A percentile compares a stretch with the other conserved stretches of the same genome.
phyloP scores from a whole-genome alignment of 2,888 invertebrate species.

The Seladonia tumulorum region DNA sequence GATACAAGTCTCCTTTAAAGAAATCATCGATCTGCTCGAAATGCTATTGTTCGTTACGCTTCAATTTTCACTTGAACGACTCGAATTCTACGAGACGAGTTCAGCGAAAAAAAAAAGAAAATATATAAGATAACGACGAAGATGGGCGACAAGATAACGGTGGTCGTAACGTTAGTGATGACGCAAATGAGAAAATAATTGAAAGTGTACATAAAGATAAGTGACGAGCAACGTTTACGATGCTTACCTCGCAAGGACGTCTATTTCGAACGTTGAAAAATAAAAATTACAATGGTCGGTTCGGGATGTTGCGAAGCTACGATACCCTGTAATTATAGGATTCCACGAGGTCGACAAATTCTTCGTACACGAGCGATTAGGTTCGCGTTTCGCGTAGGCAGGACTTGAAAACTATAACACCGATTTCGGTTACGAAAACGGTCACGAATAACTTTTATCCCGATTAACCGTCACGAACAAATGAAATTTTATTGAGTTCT shows the following conservation, averaged over 20 bases:
- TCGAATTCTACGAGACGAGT: neutral
- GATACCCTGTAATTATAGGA: constrained; percentile 11
- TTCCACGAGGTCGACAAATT: constrained; percentile 48
- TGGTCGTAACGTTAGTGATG: neutral
- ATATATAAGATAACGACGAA: neutral
- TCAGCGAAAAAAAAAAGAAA: neutral
- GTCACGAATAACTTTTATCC: too few species aligned
- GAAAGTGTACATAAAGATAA: neutral
- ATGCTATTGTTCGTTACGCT: neutral
- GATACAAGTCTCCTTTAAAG: neutral
- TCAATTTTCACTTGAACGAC: neutral
- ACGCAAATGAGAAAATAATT: neutral
- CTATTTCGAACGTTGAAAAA: neutral
- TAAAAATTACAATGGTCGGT: constrained; percentile 16
- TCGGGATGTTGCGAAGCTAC: constrained; percentile 36
- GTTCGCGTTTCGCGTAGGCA: neutral
- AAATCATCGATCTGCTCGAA: neutral
- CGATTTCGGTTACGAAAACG: too few species aligned
- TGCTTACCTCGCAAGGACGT: constrained; percentile 6
- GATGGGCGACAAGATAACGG: neutral
- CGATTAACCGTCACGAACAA: too few species aligned
- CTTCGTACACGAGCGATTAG: constrained; percentile 34
- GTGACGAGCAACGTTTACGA: neutral
- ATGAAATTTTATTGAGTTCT: too few species aligned
- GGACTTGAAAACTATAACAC: neutral